Evolutionary conservation across 2,113 vertebrate genomes (phyloP), one percentile per base, ranked within the genome.

Genomic region (Mionectes macconnelli): DNA sequence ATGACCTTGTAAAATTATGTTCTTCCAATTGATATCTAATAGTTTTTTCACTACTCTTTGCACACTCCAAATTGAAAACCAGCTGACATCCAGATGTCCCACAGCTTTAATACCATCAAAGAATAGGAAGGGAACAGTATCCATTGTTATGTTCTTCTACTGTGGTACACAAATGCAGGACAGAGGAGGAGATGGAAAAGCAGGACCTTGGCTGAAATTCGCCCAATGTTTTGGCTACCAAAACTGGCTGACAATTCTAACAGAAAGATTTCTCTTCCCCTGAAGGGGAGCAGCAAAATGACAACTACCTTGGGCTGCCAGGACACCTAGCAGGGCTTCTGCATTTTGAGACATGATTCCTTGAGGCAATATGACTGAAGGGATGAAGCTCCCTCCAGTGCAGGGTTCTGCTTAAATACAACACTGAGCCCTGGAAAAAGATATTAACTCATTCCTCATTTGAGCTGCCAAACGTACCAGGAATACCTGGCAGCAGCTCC

Each of bases 391-490:
- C 83, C 83, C 94, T 89, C 76, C 94, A 76, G 88, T 0, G 44
- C 37, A 45, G 90, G 72, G 79, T 90, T 96, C 88, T 96, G 90
- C 83, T 91, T 93, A 97, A 94, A 94, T 37, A 64, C 72, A 92
- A 89, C 79, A 94, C 68, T 84, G 90, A 97, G 83, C 49, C 83
- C 90, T 92, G 92, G 87, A 89, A 90, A 96, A 94, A 88, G 47
- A 92, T 97, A 97, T 94, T 95, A 93, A 94, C 94, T 96, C 94
- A 93, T 96, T 94, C 52, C 85, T 96, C 90, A 90, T 96, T 44
- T 72, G 56, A 88, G 90, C 83, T 95, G 93, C 94, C 95, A 94
- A 93, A 93, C 0, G 1, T 92, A 92, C 78, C 79, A 88, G 90
- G 35, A 94, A 87, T 97, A 86, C 69, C 88, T 96, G 94, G 88